Evolutionary conservation across 2,888 invertebrate genomes (phyloP).

Genomic region (Pyrochroa serraticornis): DNA sequence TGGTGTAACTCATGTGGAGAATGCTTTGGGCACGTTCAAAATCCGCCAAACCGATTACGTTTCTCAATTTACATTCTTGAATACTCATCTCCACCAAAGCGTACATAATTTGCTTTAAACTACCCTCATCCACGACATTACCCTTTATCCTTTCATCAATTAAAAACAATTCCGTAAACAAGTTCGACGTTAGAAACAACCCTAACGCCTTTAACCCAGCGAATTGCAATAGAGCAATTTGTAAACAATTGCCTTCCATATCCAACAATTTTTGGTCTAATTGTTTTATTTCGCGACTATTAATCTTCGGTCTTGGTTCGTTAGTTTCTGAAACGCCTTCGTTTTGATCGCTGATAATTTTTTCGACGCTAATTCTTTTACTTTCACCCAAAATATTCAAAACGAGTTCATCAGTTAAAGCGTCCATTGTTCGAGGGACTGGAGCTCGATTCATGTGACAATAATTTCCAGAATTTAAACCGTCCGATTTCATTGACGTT

Average conservation of each 20-base stretch:
- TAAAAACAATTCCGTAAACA: conserved; percentile 63
- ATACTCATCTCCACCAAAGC: conserved; percentile 58
- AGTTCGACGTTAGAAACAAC: conserved; percentile 60
- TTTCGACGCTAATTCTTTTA: conserved; percentile 56
- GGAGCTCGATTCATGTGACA: conserved; percentile 18
- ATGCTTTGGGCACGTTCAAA: conserved; percentile 60
- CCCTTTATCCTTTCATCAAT: conserved; percentile 54
- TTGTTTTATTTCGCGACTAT: conserved; percentile 42
- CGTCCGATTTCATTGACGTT: conserved; percentile 2
- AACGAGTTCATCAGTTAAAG: conserved; percentile 60
- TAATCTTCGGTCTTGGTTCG: conserved; percentile 3
- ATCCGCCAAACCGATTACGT: conserved; percentile 58
- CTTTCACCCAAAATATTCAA: conserved; percentile 62
- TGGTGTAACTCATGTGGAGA: conserved; percentile 55
- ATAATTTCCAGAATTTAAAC: not conserved
- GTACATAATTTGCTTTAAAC: conserved; percentile 54
- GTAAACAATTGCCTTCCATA: conserved; percentile 58
- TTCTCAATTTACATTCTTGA: conserved; percentile 57
- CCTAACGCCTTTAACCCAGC: conserved; percentile 64
- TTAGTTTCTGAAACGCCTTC: conserved; percentile 24
- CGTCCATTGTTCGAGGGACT: conserved; percentile 55
- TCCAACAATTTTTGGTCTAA: conserved; percentile 55
- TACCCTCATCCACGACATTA: conserved; percentile 36
- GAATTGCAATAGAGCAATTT: conserved; percentile 62
- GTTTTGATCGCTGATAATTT: conserved; percentile 40